Percentiles rank a stretch among this genome's conserved stretches.
phyloP scores from a whole-genome alignment of 1,140 invertebrate genomes.

The Macrotrachela quadricornifera region DNA sequence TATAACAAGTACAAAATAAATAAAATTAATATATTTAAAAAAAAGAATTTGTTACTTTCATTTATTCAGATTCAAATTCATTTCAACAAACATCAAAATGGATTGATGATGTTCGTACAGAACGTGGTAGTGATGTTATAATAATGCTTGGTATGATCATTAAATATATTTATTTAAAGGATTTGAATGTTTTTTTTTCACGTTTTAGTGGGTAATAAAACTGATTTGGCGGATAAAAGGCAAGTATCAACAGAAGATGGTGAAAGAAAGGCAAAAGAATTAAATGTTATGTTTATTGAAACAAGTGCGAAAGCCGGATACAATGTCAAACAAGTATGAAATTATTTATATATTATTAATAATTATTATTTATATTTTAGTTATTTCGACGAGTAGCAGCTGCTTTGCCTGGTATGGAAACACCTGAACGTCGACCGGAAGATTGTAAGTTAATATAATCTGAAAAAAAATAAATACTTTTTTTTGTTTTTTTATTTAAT shows the following conservation, averaged over 20 bases:
- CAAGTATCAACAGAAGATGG: constrained; percentile 90
- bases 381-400: constrained; percentile 80
- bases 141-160: constrained; percentile 54
- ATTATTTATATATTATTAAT: not conserved
- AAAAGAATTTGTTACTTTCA: not conserved
- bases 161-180: too few species aligned
- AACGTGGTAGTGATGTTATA: constrained; percentile 94
- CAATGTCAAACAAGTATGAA: constrained; percentile 58
- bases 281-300: constrained; percentile 99
- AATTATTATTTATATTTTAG: constrained; percentile 31
- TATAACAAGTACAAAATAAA: constrained; percentile 61
- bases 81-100: constrained; percentile 99
- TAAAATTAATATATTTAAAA: too few species aligned
- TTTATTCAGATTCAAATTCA: constrained; percentile 51
- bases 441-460: constrained; percentile 31
- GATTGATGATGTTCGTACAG: constrained; percentile 98
- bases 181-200: too few species aligned
- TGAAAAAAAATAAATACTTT: too few species aligned
- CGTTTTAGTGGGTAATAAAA: constrained; percentile 89
- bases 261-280: constrained; percentile 87
- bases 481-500: too few species aligned
- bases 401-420: constrained; percentile 81
- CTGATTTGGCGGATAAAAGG: constrained; percentile 86
- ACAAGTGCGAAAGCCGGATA: constrained; percentile 90
- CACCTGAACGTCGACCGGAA: constrained; percentile 46